phyloP scores from a whole-genome alignment of 2,797 vertebrate species.

The Crenuchus spilurus region DNA sequence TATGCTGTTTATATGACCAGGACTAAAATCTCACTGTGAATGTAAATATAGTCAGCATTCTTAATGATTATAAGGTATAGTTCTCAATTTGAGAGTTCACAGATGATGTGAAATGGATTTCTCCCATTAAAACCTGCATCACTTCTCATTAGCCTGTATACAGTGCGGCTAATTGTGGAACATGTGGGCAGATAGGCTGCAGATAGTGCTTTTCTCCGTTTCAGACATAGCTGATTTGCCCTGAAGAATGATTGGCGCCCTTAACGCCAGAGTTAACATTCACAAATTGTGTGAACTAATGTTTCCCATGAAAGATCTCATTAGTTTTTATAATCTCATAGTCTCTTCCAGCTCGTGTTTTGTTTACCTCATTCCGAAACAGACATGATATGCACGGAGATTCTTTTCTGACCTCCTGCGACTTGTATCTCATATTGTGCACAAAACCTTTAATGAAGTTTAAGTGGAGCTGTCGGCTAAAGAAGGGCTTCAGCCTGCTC shows the following conservation, averaged over 20 bases:
- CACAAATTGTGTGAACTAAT: neutral
- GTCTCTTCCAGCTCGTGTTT: neutral
- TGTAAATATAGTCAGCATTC: no score
- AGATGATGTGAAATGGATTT: constrained; percentile 3
- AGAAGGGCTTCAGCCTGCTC: constrained; percentile 29
- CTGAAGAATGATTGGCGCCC: constrained; percentile 9
- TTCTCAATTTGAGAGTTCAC: no score
- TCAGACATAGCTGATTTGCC: neutral
- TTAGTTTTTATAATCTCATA: neutral
- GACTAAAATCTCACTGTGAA: no score
- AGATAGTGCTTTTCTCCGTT: neutral
- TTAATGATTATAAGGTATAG: no score
- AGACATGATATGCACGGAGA: neutral
- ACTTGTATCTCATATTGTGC: neutral
- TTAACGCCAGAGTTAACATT: constrained; percentile 3
- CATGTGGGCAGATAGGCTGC: neutral
- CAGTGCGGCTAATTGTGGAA: neutral
- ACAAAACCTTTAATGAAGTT: constrained; percentile 24
- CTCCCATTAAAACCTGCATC: neutral
- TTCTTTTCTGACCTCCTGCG: constrained; percentile 9
- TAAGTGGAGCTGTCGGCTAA: constrained; percentile 11
- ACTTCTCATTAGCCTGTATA: neutral
- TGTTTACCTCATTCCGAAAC: neutral
- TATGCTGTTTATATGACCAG: no score
- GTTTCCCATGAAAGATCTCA: neutral